Conservation (phyloP, 2,888 invertebrate genomes). For the Thalpophila matura region DNA sequence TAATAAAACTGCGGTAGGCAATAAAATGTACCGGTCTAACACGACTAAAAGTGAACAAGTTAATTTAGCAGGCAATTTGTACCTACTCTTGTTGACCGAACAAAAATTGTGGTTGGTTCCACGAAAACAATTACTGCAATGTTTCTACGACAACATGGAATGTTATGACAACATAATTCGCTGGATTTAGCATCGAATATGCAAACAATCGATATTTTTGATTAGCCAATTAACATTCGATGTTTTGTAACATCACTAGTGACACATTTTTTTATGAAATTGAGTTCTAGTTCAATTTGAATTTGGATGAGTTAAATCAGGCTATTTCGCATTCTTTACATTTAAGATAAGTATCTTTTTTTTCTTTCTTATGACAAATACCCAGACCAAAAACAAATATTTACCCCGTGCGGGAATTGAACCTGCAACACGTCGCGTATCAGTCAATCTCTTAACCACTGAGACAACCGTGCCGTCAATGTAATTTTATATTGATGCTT, state of each 20-base stretch:
- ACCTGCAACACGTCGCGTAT: no score
- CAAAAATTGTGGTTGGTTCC: slow-evolving; percentile 41
- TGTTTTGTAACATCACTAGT: not conserved
- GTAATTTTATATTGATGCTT: not conserved
- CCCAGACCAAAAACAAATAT: no score
- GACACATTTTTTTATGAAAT: not conserved
- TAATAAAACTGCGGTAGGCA: no score
- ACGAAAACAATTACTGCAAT: slow-evolving; percentile 47
- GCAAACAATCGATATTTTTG: slow-evolving; percentile 16
- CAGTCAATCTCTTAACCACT: no score
- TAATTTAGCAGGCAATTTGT: slow-evolving; percentile 29
- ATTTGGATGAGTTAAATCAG: no score
- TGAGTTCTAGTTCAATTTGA: not conserved
- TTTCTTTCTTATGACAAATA: no score
- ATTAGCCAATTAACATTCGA: slow-evolving; percentile 7
- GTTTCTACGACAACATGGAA: slow-evolving; percentile 22
- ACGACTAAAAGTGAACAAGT: slow-evolving; percentile 13
- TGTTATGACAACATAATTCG: slow-evolving; percentile 41
- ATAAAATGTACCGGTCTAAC: not conserved
- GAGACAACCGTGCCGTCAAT: no score
- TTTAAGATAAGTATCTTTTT: no score
- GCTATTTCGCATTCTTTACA: no score
- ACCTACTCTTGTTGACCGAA: slow-evolving; percentile 23
- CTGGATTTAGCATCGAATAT: slow-evolving; percentile 18
- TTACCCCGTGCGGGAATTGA: no score